Conservation (phyloP, 2,797 vertebrate genomes). For the Ceryle rudis region DNA sequence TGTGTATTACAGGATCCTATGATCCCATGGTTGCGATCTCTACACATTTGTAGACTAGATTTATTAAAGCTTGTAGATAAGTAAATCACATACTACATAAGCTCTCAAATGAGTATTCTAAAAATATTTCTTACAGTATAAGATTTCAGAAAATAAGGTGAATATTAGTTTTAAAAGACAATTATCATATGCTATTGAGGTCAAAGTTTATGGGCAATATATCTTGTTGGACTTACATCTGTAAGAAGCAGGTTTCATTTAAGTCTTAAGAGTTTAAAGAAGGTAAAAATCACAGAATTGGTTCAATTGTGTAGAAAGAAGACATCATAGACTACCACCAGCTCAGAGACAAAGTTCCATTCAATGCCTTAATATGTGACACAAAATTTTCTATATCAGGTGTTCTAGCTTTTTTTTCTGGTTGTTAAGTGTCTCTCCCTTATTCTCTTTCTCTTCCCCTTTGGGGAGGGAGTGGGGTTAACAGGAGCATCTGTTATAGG, state of each 20-base stretch:
- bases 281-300: background rate
- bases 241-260: background rate
- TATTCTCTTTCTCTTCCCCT: too few relatives aligned
- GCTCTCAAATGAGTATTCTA: background rate
- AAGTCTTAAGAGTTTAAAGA: background rate
- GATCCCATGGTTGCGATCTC: fast-evolving
- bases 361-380: background rate
- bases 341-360: background rate
- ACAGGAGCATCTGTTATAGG: too few relatives aligned
- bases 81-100: conserved; percentile 18
- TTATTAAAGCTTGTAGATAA: conserved; percentile 28
- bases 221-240: background rate
- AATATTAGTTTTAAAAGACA: background rate
- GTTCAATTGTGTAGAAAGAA: background rate
- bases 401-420: too few relatives aligned
- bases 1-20: background rate
- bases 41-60: background rate
- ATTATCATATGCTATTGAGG: background rate
- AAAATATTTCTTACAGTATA: background rate
- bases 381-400: background rate
- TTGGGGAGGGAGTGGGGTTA: too few relatives aligned
- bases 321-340: fast-evolving
- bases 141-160: background rate
- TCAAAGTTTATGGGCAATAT: background rate
- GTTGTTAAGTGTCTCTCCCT: too few relatives aligned